Conservation (phyloP, 2,888 invertebrate genomes). For the Temnothorax unifasciatus region DNA sequence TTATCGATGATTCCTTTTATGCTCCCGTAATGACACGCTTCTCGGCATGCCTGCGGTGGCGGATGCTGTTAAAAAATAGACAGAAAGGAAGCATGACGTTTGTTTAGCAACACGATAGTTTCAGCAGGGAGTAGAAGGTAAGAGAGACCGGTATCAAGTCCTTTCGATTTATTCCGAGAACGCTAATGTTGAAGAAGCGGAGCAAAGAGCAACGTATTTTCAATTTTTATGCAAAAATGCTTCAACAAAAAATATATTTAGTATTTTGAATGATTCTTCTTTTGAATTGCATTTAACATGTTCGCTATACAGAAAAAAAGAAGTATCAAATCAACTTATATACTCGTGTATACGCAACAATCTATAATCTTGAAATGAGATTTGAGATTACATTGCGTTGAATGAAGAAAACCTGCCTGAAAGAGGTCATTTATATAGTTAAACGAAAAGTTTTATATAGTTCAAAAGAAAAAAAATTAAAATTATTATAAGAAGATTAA, state of each 20-base stretch:
- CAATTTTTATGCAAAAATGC: background rate
- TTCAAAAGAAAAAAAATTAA: no score
- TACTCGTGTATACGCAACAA: no score
- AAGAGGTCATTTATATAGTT: no score
- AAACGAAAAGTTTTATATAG: no score
- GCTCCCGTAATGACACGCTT: slow-evolving; percentile 84
- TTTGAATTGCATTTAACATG: background rate
- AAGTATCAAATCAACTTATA: no score
- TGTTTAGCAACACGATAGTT: slow-evolving; percentile 83
- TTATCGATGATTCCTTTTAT: slow-evolving; percentile 81
- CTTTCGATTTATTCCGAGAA: background rate
- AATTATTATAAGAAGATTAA: no score
- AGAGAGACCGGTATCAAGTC: background rate
- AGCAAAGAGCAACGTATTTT: background rate
- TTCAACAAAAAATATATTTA: background rate
- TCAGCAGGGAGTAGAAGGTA: slow-evolving; percentile 6
- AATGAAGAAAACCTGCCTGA: no score
- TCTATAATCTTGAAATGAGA: no score
- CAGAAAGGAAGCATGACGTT: slow-evolving; percentile 77
- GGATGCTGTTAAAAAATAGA: slow-evolving; percentile 59
- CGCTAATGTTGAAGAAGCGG: background rate
- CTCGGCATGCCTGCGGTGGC: slow-evolving; percentile 64
- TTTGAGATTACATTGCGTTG: no score
- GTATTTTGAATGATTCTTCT: background rate
- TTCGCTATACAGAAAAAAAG: background rate